phyloP scores from a whole-genome alignment of 2,797 vertebrate species.

The Eulemur rubriventer region DNA sequence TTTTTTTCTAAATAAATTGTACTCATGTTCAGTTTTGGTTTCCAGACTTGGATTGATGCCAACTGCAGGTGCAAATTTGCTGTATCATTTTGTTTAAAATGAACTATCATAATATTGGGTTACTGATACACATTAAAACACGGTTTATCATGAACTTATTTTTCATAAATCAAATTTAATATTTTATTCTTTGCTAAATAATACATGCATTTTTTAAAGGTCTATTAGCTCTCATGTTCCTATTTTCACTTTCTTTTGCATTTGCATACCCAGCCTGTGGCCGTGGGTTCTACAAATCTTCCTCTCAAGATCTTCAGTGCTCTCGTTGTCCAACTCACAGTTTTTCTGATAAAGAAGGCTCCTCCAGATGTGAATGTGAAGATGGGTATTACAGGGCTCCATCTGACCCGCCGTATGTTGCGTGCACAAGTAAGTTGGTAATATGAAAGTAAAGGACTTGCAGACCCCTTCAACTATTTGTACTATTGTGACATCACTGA shows the following conservation, averaged over 20 bases:
- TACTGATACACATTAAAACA: conserved; percentile 33
- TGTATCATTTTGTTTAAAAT: conserved; percentile 9
- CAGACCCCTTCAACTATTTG: conserved; percentile 56
- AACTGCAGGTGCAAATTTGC: not conserved
- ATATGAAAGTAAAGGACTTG: conserved; percentile 37
- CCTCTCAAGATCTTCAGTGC: conserved; percentile 98
- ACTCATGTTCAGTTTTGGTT: not conserved
- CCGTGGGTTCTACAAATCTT: conserved; percentile 98
- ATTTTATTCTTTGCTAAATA: not conserved
- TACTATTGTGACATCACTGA: not conserved
- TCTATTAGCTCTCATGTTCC: conserved; percentile 67
- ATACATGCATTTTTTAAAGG: not conserved
- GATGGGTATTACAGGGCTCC: conserved; percentile 97
- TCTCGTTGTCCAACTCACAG: conserved; percentile 97
- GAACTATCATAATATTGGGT: conserved; percentile 18
- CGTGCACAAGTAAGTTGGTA: conserved; percentile 95
- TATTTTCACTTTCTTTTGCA: conserved; percentile 49
- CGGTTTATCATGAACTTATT: conserved; percentile 12
- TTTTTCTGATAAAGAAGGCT: conserved; percentile 96
- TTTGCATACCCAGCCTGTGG: conserved; percentile 90
- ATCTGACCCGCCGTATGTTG: conserved; percentile 94
- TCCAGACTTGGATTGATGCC: conserved; percentile 2
- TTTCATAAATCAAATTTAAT: not conserved
- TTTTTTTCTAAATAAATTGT: not conserved
- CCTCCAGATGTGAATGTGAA: conserved; percentile 96